Base-by-base conservation (phyloP, 2,888 invertebrate genomes). In the Sminthurinus aureus region DNA sequence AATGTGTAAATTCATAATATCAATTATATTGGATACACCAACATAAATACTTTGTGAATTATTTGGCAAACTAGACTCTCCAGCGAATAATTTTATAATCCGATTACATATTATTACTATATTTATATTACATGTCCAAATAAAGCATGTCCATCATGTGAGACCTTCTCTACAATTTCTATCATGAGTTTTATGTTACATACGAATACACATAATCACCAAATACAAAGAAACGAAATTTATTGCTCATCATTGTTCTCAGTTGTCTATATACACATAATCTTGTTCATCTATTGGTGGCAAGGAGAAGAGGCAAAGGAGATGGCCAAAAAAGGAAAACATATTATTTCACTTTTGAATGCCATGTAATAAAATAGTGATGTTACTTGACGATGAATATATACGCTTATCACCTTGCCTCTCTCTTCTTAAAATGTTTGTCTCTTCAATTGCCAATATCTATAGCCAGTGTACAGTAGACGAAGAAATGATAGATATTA, bases 231-330 rank as follows among this genome's bases (percentile, higher is more conserved):
- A 58, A 58, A 22, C 24, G 26, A 12, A 22, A 26, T 71, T 26
- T 26, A 76, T 58, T 76, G 22, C 20, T 75, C 58, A 76, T 76
- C 51, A 76, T 76, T 76, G 58, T 58, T 76, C 58, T 76, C 51
- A 22, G 58, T 58, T 76, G 58, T 76, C 76, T 76, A 76, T 15
- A 67, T n/a, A 64, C n/a, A 18, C n/a, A 51, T 58, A 58, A 76
- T 76, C 76, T 76, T 76, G 18, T 69, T 76, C 22, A 76, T 76
- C 76, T 76, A 0, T 26, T 52, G 76, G 51, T 76, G 76, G 76
- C 67, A 79, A 79, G 79, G 50, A n/a, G n/a, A n/a, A n/a, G n/a
- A n/a, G n/a, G n/a, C n/a, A n/a, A 79, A 79, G 79, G 50, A 79
- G 38, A 66, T 67, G 71, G 22, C 80, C 80, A 80, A 80, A 80